Evolutionary conservation across 1,140 invertebrate species (phyloP), one percentile per base, ranked within the genome.

Genomic region (Tribolium castaneum): DNA sequence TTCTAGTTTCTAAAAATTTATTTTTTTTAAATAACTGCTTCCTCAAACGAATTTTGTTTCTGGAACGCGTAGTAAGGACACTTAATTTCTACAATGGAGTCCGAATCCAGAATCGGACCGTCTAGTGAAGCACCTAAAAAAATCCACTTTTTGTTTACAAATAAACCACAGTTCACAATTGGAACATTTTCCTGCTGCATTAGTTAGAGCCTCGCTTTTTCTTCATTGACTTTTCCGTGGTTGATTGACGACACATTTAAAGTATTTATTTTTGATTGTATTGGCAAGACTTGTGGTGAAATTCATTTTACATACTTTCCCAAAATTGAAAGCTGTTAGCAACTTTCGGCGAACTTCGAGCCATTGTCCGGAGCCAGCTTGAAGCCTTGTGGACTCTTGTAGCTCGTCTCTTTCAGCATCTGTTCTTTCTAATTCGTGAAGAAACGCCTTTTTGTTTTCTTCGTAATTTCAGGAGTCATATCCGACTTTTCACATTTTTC

Each of bases 251-350:
- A 12, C 35, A 39, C 35, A 7, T 39, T 39, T 39, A 6, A 39
- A 9, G 6, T 10, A 5, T 39, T 39, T 39, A 39, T 10, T 39
- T 10, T 39, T 39, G 6, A 39, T 7, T 39, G 51, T 54, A 12
- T 16, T 54, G 13, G 51, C 51, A 39, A 5, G 51, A n/a, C 12
- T 49, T 19, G 80, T 74, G 35, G 78, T 70, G 3, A 78, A 82
- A 22, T 13, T 78, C 54, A 77, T 30, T 75, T 82, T 83, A 54
- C 51, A 82, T 6, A 84, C 77, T 22, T 78, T 54, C 51, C 82
- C 81, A 62, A 84, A 84, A 80, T 83, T 83, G 0, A 81, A 83
- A 16, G 83, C 82, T 0, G 83, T 84, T 6, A 84, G 74, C 10
- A 81, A 16, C 30, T 82, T 81, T 66, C 45, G 78, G 16, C 82